A percentile compares a stretch with the other conserved stretches of the same genome.
Conservation (phyloP, 2,113 vertebrate species). For the Accipiter cooperii region DNA sequence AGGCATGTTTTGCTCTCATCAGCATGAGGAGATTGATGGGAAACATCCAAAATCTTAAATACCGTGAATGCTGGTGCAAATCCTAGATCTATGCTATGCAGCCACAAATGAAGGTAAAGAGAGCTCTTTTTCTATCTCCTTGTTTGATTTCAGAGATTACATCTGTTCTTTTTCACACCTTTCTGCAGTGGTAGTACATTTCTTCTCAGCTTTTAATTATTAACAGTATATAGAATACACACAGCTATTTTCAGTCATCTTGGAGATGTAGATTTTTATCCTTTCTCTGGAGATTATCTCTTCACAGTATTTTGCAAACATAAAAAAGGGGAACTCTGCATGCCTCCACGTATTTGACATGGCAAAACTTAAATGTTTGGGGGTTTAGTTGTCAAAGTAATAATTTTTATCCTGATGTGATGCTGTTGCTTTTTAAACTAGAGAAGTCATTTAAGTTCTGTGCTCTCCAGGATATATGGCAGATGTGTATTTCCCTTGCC, state of each 20-base stretch:
- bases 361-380: not conserved
- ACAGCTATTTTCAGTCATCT: not conserved
- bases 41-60: not conserved
- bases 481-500: not conserved
- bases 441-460: not conserved
- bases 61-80: not conserved
- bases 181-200: not conserved
- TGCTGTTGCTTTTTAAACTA: not conserved
- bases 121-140: not conserved
- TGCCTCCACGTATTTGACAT: not conserved
- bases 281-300: not conserved
- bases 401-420: not conserved
- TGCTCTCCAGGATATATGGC: not conserved
- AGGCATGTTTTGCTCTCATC: not conserved
- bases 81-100: not conserved
- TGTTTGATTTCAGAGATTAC: not conserved
- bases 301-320: not conserved
- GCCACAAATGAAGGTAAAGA: not conserved
- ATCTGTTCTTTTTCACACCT: not conserved
- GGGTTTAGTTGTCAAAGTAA: not conserved
- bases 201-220: not conserved
- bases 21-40: not conserved
- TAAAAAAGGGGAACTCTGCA: not conserved
- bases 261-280: not conserved
- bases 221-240: not conserved